Percentiles rank a stretch among this genome's conserved stretches.
Evolutionary conservation across 2,888 invertebrate genomes (phyloP).

Genomic region (Drosophila fulvimacula): DNA sequence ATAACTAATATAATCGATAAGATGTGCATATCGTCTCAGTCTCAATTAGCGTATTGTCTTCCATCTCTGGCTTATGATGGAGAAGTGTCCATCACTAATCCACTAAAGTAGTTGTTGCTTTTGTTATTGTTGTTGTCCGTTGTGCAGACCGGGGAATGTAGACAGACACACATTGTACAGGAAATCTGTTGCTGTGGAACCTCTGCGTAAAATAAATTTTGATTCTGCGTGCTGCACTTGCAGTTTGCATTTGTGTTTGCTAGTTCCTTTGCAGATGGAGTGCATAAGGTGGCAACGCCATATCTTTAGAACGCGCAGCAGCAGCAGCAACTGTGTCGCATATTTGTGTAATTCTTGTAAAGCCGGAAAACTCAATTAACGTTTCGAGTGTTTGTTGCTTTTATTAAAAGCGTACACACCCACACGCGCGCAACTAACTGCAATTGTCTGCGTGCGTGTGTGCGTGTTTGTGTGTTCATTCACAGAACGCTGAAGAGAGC

Average conservation of each 20-base stretch:
- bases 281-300: constrained; percentile 45
- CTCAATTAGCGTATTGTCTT: constrained; percentile 2
- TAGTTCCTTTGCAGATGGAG: constrained; percentile 13
- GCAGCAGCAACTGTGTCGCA: constrained; percentile 28
- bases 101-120: constrained; percentile 39
- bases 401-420: constrained; percentile 63
- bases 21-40: not conserved
- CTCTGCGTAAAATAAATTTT: constrained; percentile 56
- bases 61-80: not conserved
- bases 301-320: constrained; percentile 9
- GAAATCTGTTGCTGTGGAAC: constrained; percentile 75
- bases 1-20: constrained; percentile 4
- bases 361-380: constrained; percentile 78
- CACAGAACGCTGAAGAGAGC: constrained; percentile 39
- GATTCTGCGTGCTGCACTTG: constrained; percentile 79
- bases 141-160: constrained; percentile 71
- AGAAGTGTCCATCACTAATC: constrained; percentile 15
- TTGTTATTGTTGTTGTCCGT: constrained; percentile 45
- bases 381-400: constrained; percentile 60
- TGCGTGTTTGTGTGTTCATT: constrained; percentile 44
- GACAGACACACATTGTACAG: constrained; percentile 59
- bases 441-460: constrained; percentile 19
- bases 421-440: constrained; percentile 38
- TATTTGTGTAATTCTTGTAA: constrained; percentile 59
- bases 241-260: constrained; percentile 31